Evolutionary conservation across 1,140 invertebrate genomes (phyloP), one percentile per base, ranked within the genome.

Genomic region (Aporrectodea caliginosa): DNA sequence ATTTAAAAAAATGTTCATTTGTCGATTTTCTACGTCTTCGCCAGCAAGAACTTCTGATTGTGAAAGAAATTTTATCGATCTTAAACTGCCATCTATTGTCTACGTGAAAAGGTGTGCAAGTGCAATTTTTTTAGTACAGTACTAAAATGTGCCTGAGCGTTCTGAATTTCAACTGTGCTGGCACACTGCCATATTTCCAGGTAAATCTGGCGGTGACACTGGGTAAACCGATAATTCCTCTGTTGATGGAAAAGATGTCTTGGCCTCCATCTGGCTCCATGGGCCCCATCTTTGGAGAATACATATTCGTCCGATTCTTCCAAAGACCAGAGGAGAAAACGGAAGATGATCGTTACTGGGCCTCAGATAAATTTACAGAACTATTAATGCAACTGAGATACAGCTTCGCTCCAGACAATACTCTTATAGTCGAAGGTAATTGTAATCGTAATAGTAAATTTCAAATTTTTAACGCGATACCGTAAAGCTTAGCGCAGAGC

Each of bases 251-350:
- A 78, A 85, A 84, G 72, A 83, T 84, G 80, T 29, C 69, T 2
- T 87, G 86, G 86, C 86, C 86, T 22, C 86, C 86, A 22, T 72
- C 80, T n/a, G 85, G 86, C 12, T 83, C 84, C 6, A 86, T 87
- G 85, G 86, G 86, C 22, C 86, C 86, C n/a, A 85, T 87, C 27
- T 86, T 87, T 81, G 85, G 84, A 70, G 86, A 87, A 76, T 87
- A 86, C 74, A 79, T 87, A 1, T 87, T 84, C 79, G 84, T 87
- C 58, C 77, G 85, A 31, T 86, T 86, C 22, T 83, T 84, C 75
- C 69, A 75, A 69, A 27, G 81, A 79, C 22, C 71, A 58, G 79
- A 78, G 69, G 84, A 85, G 69, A 82, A 81, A 43, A 83, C 83
- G 0, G 75, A 79, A 0, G 84, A 85, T 76, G 74, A 84, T n/a